phyloP scores from a whole-genome alignment of 1,140 invertebrate species.

The Drosophila mayri region DNA sequence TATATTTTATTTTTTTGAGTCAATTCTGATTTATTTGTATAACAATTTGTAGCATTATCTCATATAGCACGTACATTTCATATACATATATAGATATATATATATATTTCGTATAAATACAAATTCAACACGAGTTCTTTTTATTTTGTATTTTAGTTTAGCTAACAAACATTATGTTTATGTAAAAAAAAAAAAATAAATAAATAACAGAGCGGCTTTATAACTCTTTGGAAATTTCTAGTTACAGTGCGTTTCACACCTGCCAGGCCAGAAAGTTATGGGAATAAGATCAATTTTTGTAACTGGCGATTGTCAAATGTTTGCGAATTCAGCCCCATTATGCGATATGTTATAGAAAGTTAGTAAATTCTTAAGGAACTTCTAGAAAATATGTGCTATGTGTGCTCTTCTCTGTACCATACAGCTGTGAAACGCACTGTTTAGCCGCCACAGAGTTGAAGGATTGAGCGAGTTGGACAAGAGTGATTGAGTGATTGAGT shows the following conservation, averaged over 20 bases:
- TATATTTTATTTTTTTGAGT: slow-evolving; percentile 19
- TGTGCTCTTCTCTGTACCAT: background rate
- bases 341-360: slow-evolving; percentile 32
- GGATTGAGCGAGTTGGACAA: background rate
- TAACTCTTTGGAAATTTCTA: background rate
- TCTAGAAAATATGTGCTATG: slow-evolving; percentile 1
- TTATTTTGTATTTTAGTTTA: slow-evolving; percentile 26
- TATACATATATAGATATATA: slow-evolving; percentile 29
- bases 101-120: slow-evolving; percentile 58
- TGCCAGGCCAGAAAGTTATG: background rate
- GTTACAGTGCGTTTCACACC: slow-evolving; percentile 33
- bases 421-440: slow-evolving; percentile 30
- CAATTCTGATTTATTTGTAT: slow-evolving; percentile 61
- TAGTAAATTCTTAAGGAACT: background rate
- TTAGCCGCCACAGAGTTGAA: background rate
- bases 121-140: slow-evolving; percentile 72
- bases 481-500: slow-evolving; percentile 22
- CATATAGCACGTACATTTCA: slow-evolving; percentile 54
- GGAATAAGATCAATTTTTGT: background rate
- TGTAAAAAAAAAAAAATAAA: slow-evolving; percentile 18
- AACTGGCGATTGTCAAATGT: slow-evolving; percentile 28
- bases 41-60: slow-evolving; percentile 75
- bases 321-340: slow-evolving; percentile 4
- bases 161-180: slow-evolving; percentile 35
- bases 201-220: background rate